Evolutionary conservation across 2,797 vertebrate species (phyloP).

Genomic region (Falco cherrug): DNA sequence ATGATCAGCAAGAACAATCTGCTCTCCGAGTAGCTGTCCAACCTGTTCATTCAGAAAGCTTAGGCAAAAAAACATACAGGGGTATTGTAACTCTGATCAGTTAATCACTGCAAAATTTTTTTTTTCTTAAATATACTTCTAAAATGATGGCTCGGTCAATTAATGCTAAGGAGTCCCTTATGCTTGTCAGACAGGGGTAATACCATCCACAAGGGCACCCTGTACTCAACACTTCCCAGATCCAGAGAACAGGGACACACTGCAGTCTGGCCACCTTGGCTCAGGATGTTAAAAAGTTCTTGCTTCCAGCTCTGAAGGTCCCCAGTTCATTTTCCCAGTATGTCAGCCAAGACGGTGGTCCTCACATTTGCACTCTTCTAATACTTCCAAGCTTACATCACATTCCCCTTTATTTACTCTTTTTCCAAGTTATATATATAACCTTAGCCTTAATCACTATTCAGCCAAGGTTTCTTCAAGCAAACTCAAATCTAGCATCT

Average conservation of each 20-base stretch:
- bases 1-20: not conserved
- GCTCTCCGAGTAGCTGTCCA: not conserved
- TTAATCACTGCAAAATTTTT: not conserved
- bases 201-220: not conserved
- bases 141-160: not conserved
- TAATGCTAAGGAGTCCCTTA: not conserved
- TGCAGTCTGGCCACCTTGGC: constrained; percentile 2
- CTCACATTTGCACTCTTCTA: constrained; percentile 46
- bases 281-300: not conserved
- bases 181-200: not conserved
- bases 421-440: constrained; percentile 45
- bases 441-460: constrained; percentile 2
- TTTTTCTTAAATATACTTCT: not conserved
- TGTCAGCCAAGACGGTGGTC: constrained; percentile 64
- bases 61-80: not conserved
- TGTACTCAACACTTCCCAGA: not conserved
- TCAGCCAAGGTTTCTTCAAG: constrained; percentile 45
- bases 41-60: not conserved
- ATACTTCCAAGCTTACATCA: constrained; percentile 64
- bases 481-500: constrained; percentile 10
- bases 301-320: constrained; percentile 48
- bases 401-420: constrained; percentile 49
- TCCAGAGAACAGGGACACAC: not conserved
- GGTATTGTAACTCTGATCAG: not conserved
- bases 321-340: constrained; percentile 64